Base-by-base conservation (phyloP, 2,113 vertebrate genomes). In the Procapra przewalskii region DNA sequence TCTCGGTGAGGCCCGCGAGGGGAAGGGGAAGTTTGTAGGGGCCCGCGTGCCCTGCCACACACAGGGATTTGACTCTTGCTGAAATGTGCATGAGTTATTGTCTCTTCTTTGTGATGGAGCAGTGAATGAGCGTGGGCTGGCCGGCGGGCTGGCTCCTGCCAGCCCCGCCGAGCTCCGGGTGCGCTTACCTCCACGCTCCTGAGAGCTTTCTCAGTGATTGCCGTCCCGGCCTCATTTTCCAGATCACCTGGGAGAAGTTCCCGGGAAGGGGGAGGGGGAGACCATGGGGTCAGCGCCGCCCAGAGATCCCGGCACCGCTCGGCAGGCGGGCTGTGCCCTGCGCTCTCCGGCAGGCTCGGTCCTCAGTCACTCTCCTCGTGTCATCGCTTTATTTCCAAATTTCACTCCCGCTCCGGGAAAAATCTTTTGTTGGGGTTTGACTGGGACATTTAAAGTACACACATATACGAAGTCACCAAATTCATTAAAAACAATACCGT, bases 251-350 rank as follows among this genome's bases (percentile, higher is more conserved):
- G 59, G 59, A 31, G 31, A 87, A 23, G 40, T 40, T 67, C 59
- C 10, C 2, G 19, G 55, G 13, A n/a, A 45, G 17, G 3, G 48
- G 50, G 12, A 17, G 3, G 19, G 13, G 11, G 64, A 43, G 27
- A 43, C 27, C 59, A 12, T 29, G 77, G 31, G 48, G 64, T 57
- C 85, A 45, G 77, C 23, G n/a, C 31, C 75, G 8, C 88, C 7
- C 9, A 0, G 6, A n/a, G 15, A 25, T 19, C 14, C 1, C 0
- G 5, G 23, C 67, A 6, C 14, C 0, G 4, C 83, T 9, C 7
- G 15, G 43, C 14, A 1, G 6, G 40, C 16, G 36, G 54, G 23
- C 43, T 94, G 60, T 88, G n/a, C 11, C 3, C 27, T 0, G 33
- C 12, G 25, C 17, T 43, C 62, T 81, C 55, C 25, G 0, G 36